These are phyloP conservation scores for Pegoplata infirma DNA, from an alignment of 2,888 invertebrate genomes.

Conservation along the genomic window DNA sequence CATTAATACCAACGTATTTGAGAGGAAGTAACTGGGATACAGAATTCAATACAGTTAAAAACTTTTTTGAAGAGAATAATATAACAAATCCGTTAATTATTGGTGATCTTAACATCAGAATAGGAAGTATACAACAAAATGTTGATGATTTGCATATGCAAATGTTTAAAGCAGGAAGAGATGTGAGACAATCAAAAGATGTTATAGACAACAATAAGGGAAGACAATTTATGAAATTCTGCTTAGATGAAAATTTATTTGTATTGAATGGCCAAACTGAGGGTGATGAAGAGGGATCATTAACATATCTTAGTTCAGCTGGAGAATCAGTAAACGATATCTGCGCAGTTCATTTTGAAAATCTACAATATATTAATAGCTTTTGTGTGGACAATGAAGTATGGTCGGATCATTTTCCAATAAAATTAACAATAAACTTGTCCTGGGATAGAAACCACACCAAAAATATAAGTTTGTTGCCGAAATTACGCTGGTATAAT, in stretches of 20 bases:
- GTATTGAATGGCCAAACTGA: too few relatives aligned
- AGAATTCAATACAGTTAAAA: too few relatives aligned
- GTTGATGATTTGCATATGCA: neutral
- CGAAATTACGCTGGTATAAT: neutral
- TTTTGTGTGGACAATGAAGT: too few relatives aligned
- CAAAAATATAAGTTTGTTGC: neutral
- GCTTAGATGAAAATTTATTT: neutral
- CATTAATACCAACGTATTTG: too few relatives aligned
- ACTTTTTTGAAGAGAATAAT: neutral
- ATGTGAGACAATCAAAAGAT: neutral
- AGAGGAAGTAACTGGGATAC: too few relatives aligned
- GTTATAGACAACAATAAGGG: neutral
- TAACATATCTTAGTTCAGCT: too few relatives aligned
- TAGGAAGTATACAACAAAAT: neutral
- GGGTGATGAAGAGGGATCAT: too few relatives aligned
- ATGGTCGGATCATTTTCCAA: too few relatives aligned
- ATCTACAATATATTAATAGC: too few relatives aligned
- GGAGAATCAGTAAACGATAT: too few relatives aligned
- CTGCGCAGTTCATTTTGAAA: too few relatives aligned
- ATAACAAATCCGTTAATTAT: neutral
- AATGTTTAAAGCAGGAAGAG: neutral
- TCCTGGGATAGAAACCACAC: neutral
- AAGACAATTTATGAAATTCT: neutral
- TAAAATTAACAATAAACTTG: too few relatives aligned
- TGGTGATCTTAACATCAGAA: neutral